A percentile compares a stretch with the other conserved stretches of the same genome.
These are phyloP conservation scores for Eurypyga helias DNA, from an alignment of 2,113 vertebrate species.

Conservation along the genomic window DNA sequence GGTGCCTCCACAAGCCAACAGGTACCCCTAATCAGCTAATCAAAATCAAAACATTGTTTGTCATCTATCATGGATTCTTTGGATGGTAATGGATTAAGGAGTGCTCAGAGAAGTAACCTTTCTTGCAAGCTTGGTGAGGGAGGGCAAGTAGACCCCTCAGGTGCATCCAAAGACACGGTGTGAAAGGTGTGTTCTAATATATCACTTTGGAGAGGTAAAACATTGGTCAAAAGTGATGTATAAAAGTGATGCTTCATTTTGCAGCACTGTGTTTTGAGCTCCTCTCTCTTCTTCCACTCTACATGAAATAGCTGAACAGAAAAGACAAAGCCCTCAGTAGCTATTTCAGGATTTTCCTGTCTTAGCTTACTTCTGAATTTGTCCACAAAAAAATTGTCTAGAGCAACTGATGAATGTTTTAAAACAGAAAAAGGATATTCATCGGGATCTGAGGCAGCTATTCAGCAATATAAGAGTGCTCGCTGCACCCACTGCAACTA, in stretches of 20 bases:
- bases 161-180: accelerated
- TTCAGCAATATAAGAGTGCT: background rate
- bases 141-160: background rate
- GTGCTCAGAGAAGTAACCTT: background rate
- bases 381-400: background rate
- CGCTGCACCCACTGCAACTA: background rate
- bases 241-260: background rate
- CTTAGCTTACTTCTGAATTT: background rate
- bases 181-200: background rate
- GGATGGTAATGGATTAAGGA: background rate
- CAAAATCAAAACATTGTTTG: background rate
- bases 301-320: background rate
- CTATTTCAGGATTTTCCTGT: slow-evolving; percentile 12
- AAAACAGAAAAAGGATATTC: background rate
- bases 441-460: background rate
- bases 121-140: background rate
- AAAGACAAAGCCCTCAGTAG: background rate
- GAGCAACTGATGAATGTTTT: background rate
- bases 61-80: background rate
- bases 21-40: background rate
- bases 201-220: background rate
- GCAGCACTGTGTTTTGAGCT: background rate
- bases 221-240: background rate
- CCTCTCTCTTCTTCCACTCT: background rate
- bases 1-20: background rate